These are phyloP conservation scores for Hyla sarda DNA, from an alignment of 2,113 vertebrate species.

Conservation along the genomic window DNA sequence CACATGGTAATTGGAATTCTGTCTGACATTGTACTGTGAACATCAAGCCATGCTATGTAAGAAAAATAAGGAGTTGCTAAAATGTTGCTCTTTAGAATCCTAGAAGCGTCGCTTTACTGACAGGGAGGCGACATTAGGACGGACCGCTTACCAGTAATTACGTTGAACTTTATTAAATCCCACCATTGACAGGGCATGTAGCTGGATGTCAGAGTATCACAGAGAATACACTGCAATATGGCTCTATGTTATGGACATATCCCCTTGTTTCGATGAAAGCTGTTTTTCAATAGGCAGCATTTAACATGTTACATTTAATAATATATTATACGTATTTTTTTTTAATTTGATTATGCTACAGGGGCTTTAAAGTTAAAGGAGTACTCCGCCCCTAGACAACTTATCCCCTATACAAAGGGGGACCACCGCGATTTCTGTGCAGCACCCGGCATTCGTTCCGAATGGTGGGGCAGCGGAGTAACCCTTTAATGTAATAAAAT, in stretches of 20 bases:
- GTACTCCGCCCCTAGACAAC: no score
- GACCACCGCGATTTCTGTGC: no score
- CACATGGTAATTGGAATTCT: conserved; percentile 34
- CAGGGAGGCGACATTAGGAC: neutral
- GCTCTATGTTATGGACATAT: neutral
- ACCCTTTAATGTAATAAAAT: no score
- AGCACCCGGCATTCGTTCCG: no score
- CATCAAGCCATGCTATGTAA: conserved; percentile 10
- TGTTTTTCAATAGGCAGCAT: neutral
- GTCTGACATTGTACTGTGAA: conserved; percentile 5
- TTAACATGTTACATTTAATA: neutral
- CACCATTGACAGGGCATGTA: neutral
- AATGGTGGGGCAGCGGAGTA: no score
- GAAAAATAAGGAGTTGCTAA: conserved; percentile 13
- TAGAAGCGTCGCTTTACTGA: neutral
- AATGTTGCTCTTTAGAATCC: neutral
- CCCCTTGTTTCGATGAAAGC: neutral
- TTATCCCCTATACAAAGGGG: no score
- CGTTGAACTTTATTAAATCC: conserved; percentile 17
- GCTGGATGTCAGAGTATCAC: neutral
- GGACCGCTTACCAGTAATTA: conserved; percentile 20
- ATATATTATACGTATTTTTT: neutral
- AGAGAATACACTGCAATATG: neutral
- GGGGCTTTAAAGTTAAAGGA: no score
- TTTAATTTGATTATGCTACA: no score